These are phyloP conservation scores for Neoitamus cyanurus DNA, from an alignment of 2,888 invertebrate genomes.

Conservation along the genomic window DNA sequence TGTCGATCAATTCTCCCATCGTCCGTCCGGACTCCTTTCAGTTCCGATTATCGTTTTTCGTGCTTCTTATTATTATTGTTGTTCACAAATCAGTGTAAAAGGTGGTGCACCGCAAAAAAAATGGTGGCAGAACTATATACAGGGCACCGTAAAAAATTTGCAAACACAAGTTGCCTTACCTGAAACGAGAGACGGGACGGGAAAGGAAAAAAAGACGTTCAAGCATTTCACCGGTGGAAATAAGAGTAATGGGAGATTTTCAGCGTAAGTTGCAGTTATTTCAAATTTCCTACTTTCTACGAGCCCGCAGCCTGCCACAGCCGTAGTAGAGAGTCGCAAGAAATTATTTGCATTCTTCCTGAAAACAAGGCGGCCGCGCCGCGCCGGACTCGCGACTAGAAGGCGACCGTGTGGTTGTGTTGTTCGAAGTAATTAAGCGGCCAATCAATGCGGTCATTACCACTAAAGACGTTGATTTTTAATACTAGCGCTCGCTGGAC, in stretches of 20 bases:
- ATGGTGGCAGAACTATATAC: background rate
- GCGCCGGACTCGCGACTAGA: constrained; percentile 3
- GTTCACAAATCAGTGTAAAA: constrained; percentile 25
- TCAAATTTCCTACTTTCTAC: constrained; percentile 20
- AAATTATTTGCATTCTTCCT: constrained; percentile 38
- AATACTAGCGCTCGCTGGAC: constrained; percentile 5
- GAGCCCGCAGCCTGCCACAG: background rate
- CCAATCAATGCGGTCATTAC: constrained; percentile 50
- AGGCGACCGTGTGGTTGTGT: constrained; percentile 17
- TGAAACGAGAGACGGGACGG: constrained; percentile 8
- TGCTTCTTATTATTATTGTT: constrained; percentile 32
- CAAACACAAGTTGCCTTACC: background rate
- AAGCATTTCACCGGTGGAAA: background rate
- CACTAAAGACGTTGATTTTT: constrained; percentile 50
- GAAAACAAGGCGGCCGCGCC: background rate
- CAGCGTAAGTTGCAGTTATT: background rate
- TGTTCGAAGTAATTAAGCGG: constrained; percentile 48
- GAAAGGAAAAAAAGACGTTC: background rate
- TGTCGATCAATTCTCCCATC: constrained; percentile 30
- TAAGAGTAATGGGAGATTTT: background rate
- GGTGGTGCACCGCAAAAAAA: background rate
- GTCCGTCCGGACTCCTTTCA: background rate
- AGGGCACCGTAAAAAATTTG: background rate
- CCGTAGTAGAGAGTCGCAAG: background rate
- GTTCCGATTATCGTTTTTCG: constrained; percentile 4